Conservation (phyloP, 2,888 invertebrate genomes). For the Xanthostigma xanthostigma region DNA sequence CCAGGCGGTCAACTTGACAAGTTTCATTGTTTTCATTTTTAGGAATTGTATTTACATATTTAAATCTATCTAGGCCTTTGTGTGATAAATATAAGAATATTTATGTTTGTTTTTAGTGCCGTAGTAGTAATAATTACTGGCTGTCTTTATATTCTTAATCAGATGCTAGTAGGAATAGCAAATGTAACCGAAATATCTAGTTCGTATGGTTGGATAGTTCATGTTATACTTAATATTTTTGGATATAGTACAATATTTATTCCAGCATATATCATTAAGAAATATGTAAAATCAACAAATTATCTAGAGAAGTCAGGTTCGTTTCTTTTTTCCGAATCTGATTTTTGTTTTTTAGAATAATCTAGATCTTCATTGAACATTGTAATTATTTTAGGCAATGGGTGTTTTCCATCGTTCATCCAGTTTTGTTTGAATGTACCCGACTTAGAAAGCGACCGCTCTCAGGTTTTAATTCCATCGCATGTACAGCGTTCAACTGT, state of each 20-base stretch:
- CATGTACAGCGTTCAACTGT: slow-evolving; percentile 32
- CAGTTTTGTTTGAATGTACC: slow-evolving; percentile 38
- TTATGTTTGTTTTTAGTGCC: too few species aligned
- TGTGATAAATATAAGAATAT: too few species aligned
- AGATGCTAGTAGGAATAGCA: too few species aligned
- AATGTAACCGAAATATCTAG: too few species aligned
- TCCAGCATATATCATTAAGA: slow-evolving; percentile 70
- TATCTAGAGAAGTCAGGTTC: slow-evolving; percentile 68
- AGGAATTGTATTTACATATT: too few species aligned
- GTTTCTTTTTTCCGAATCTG: slow-evolving; percentile 13
- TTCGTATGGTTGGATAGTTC: slow-evolving; percentile 55
- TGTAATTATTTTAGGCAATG: slow-evolving; percentile 23
- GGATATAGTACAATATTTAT: slow-evolving; percentile 81
- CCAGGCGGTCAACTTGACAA: too few species aligned
- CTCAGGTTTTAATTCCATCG: slow-evolving; percentile 19
- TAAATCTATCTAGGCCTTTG: too few species aligned
- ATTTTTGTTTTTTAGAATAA: background rate
- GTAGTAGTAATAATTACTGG: too few species aligned
- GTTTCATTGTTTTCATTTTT: too few species aligned
- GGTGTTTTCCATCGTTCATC: slow-evolving; percentile 29
- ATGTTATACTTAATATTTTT: slow-evolving; percentile 62
- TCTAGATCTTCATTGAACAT: slow-evolving; percentile 7
- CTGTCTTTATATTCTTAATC: too few species aligned
- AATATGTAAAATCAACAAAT: slow-evolving; percentile 61
- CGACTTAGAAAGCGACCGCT: slow-evolving; percentile 27